Evolutionary conservation across 2,888 invertebrate species (phyloP).

Genomic region (Eupithecia abbreviata): DNA sequence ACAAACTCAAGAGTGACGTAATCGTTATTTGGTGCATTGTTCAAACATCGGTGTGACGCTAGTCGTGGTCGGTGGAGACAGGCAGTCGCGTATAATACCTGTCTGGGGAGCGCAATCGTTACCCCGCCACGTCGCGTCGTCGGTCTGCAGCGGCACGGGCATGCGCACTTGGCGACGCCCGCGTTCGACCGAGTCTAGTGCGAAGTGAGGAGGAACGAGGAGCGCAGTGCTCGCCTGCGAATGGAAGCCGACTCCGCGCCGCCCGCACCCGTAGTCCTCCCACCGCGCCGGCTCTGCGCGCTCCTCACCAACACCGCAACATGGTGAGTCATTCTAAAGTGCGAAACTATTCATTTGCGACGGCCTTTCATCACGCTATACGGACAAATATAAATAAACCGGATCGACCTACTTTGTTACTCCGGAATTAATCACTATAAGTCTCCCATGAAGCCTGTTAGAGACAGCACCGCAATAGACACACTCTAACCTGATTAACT

Average conservation of each 20-base stretch:
- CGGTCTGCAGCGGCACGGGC: constrained; percentile 78
- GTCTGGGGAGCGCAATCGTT: constrained; percentile 79
- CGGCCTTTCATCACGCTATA: constrained; percentile 62
- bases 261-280: constrained; percentile 78
- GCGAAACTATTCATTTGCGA: constrained; percentile 76
- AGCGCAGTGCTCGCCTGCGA: constrained; percentile 63
- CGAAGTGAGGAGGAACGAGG: constrained; percentile 70
- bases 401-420: constrained; percentile 50
- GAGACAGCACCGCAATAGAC: constrained; percentile 31
- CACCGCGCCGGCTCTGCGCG: constrained; percentile 78
- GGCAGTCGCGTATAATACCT: constrained; percentile 71
- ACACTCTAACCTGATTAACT: constrained; percentile 60
- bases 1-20: constrained; percentile 53
- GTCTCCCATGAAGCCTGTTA: constrained; percentile 30
- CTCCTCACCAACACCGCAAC: constrained; percentile 77
- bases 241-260: constrained; percentile 68
- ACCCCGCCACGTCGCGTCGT: constrained; percentile 76
- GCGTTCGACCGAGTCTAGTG: constrained; percentile 63
- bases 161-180: constrained; percentile 69
- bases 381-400: constrained; percentile 59
- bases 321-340: constrained; percentile 81
- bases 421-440: constrained; percentile 42
- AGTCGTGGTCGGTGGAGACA: constrained; percentile 68
- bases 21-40: constrained; percentile 69
- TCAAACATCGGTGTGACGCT: constrained; percentile 68